Conservation (phyloP, 2,888 invertebrate genomes). For the Deilephila porcellus region DNA sequence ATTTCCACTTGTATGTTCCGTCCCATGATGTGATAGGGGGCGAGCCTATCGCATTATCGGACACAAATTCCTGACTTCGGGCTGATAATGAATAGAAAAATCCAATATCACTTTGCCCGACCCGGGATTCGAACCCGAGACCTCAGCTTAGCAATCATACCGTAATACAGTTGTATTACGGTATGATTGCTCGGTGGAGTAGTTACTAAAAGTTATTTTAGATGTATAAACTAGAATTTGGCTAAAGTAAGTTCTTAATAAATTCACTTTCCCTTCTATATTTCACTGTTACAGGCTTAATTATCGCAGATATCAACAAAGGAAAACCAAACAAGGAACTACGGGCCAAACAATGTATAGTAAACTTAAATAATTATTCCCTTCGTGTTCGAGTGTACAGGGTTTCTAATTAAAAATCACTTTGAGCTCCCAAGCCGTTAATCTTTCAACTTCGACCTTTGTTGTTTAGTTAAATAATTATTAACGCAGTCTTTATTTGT, state of each 20-base stretch:
- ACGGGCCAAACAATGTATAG: background rate
- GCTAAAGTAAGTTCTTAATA: background rate
- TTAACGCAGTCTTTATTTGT: conserved; percentile 9
- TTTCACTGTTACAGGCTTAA: background rate
- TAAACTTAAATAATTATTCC: background rate
- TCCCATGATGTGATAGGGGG: too few relatives aligned
- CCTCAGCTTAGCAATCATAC: too few relatives aligned
- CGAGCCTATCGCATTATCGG: too few relatives aligned
- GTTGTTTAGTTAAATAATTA: background rate
- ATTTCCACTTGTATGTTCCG: too few relatives aligned
- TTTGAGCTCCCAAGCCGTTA: conserved; percentile 16
- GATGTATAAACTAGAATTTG: too few relatives aligned
- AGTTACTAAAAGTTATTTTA: too few relatives aligned
- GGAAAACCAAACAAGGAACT: background rate
- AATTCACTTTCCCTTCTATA: background rate
- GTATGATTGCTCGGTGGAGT: too few relatives aligned
- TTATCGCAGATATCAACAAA: background rate
- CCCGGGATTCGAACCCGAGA: too few relatives aligned
- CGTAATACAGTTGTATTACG: too few relatives aligned
- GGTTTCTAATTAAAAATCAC: conserved; percentile 19
- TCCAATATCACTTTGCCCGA: too few relatives aligned
- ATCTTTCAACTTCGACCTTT: background rate
- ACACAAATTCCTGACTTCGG: too few relatives aligned
- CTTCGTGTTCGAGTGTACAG: background rate
- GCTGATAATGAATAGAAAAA: too few relatives aligned